Percentiles rank a stretch among this genome's conserved stretches.
These are phyloP conservation scores for Pyrgilauda ruficollis DNA, from an alignment of 2,113 vertebrate species.

Conservation along the genomic window DNA sequence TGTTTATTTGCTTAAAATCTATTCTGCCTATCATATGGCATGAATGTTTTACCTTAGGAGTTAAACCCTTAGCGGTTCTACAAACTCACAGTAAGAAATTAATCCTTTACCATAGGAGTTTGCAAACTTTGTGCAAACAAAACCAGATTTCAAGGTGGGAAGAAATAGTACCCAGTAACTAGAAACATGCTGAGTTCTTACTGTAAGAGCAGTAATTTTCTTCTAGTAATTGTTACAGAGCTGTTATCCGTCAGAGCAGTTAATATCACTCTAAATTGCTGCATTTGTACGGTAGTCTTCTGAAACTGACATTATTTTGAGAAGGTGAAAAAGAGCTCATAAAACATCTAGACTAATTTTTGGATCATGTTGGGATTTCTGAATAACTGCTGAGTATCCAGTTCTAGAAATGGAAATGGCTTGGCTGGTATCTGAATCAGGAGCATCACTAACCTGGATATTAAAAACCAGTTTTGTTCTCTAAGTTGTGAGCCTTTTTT, in stretches of 20 bases:
- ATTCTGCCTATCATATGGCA: accelerated
- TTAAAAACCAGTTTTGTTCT: neutral
- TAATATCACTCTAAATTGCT: neutral
- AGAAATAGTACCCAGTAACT: neutral
- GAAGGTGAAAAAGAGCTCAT: neutral
- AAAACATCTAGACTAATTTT: neutral
- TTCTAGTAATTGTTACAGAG: neutral
- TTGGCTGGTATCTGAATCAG: neutral
- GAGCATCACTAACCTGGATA: neutral
- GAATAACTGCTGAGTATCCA: neutral
- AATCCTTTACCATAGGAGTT: neutral
- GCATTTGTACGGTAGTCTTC: neutral
- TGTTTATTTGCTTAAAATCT: neutral
- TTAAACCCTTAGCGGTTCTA: neutral
- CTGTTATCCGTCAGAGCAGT: neutral
- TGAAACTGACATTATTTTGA: neutral
- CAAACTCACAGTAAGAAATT: neutral
- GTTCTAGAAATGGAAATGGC: neutral
- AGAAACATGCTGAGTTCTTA: neutral
- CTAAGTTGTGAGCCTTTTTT: neutral
- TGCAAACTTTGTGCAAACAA: neutral
- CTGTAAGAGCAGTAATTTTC: neutral
- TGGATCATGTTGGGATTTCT: neutral
- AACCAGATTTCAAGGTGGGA: neutral
- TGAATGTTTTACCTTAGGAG: neutral